Evolutionary conservation across 2,888 invertebrate species (phyloP).

Genomic region (Caenorhabditis afra): DNA sequence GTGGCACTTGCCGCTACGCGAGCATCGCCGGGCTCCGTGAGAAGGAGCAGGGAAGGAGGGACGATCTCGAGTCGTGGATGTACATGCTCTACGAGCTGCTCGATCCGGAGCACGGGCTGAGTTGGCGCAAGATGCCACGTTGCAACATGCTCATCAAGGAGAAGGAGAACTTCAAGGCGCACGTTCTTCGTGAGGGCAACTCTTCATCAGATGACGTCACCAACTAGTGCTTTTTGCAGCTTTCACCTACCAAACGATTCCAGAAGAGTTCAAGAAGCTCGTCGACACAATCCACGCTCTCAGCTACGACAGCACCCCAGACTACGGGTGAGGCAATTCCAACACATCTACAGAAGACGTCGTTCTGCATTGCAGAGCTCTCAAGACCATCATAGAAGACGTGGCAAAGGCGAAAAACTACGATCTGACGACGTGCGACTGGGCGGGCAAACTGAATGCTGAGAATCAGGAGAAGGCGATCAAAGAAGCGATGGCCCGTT

Average conservation of each 20-base stretch:
- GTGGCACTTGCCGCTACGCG: conserved; percentile 48
- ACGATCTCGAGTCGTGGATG: conserved; percentile 58
- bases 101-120: conserved; percentile 34
- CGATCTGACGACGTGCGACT: conserved; percentile 36
- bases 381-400: conserved; percentile 24
- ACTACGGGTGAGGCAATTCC: conserved; percentile 30
- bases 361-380: conserved; percentile 10
- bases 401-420: conserved; percentile 9
- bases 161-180: conserved; percentile 46
- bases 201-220: neutral
- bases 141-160: conserved; percentile 31
- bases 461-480: conserved; percentile 6
- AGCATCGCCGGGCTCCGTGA: conserved; percentile 25
- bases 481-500: conserved; percentile 1
- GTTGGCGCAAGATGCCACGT: conserved; percentile 29
- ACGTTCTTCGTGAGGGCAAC: conserved; percentile 19
- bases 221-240: conserved; percentile 5
- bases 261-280: conserved; percentile 50
- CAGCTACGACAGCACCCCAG: conserved; percentile 39
- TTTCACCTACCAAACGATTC: conserved; percentile 29
- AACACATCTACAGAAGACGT: neutral
- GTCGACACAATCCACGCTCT: conserved; percentile 33
- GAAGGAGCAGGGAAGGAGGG: conserved; percentile 39
- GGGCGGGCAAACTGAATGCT: conserved; percentile 23
- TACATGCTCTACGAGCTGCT: conserved; percentile 54